A percentile compares a stretch with the other conserved stretches of the same genome.
Conservation (phyloP, 1,140 invertebrate species). For the Aricia agestis region DNA sequence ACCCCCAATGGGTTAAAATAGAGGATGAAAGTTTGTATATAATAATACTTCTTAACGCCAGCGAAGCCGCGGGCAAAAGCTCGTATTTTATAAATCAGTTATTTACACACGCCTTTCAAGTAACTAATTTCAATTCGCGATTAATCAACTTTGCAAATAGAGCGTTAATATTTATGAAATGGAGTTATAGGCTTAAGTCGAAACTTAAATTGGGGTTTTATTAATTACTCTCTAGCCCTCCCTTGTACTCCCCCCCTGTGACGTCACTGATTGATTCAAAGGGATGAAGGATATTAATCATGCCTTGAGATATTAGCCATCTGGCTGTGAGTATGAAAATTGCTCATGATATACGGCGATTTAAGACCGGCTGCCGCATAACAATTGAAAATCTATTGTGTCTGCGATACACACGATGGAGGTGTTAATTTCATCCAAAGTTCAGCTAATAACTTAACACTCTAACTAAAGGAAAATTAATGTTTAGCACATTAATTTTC, state of each 20-base stretch:
- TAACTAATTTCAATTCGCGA: background rate
- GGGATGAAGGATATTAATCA: background rate
- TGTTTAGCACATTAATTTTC: no score
- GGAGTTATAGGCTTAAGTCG: background rate
- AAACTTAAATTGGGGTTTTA: background rate
- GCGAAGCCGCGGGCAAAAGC: no score
- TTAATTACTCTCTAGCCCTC: background rate
- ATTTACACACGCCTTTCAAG: background rate
- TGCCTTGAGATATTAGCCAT: background rate
- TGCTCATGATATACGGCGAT: no score
- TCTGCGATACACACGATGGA: no score
- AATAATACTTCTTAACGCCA: no score
- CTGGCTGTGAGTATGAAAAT: background rate
- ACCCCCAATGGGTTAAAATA: no score
- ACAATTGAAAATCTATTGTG: no score
- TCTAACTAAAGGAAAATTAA: no score
- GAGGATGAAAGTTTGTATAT: no score
- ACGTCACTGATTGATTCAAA: conserved; percentile 2
- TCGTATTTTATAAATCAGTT: background rate
- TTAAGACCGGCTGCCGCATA: no score
- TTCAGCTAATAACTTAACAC: no score
- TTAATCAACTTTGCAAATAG: background rate
- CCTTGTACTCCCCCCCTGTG: background rate
- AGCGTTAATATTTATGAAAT: background rate
- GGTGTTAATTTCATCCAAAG: no score